A percentile compares a stretch with the other conserved stretches of the same genome.
These are phyloP conservation scores for Sciurus carolinensis DNA, from an alignment of 2,797 vertebrate species.

Conservation along the genomic window DNA sequence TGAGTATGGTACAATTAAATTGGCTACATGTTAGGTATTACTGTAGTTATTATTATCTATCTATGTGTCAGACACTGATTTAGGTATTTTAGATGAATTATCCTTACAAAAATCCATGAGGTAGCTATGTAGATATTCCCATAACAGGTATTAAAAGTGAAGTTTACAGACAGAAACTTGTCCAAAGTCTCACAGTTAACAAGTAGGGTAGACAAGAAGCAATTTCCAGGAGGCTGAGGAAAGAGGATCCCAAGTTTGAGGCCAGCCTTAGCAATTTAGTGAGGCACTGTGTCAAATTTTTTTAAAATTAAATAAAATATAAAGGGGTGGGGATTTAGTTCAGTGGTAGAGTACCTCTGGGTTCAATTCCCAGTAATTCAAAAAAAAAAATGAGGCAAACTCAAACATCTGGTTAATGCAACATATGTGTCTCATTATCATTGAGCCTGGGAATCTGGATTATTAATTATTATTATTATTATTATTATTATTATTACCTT, in stretches of 20 bases:
- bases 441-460: too few species aligned
- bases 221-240: too few species aligned
- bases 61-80: background rate
- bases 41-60: background rate
- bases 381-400: background rate
- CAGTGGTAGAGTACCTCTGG: too few species aligned
- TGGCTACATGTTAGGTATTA: too few species aligned
- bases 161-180: background rate
- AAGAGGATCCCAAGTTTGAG: too few species aligned
- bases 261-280: too few species aligned
- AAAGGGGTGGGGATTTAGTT: too few species aligned
- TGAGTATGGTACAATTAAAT: background rate
- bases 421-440: background rate
- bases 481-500: too few species aligned
- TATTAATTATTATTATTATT: too few species aligned
- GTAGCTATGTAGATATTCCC: background rate
- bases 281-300: too few species aligned
- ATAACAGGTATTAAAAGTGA: background rate
- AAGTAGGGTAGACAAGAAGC: background rate
- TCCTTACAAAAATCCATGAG: background rate
- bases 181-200: background rate
- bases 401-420: background rate
- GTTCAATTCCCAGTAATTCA: too few species aligned
- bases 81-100: background rate
- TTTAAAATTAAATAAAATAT: too few species aligned